Evolutionary conservation across 2,797 vertebrate species (phyloP).

Genomic region (Darevskia mixta): DNA sequence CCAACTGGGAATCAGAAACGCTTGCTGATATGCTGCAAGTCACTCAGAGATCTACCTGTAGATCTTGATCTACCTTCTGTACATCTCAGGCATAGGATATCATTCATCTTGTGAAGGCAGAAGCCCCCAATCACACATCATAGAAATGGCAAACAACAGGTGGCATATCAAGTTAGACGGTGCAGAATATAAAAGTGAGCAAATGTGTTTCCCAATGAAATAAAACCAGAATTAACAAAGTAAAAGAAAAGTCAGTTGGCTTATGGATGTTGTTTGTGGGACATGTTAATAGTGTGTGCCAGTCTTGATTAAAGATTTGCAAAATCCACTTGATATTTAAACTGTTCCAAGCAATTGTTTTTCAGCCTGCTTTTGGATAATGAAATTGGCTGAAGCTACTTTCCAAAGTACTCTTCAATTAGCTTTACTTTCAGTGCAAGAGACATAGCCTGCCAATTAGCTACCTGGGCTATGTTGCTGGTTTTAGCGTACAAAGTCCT

Average conservation of each 20-base stretch:
- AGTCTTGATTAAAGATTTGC: slow-evolving; percentile 12
- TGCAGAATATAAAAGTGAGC: not conserved
- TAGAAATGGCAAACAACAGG: not conserved
- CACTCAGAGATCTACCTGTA: not conserved
- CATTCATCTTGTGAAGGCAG: not conserved
- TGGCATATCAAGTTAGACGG: not conserved
- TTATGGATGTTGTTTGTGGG: not conserved
- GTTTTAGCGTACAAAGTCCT: no score
- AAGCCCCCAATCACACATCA: not conserved
- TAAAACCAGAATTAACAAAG: slow-evolving; percentile 8
- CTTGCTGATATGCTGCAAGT: no score
- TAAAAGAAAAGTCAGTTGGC: not conserved
- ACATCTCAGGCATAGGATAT: not conserved
- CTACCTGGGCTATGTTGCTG: no score
- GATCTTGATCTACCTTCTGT: not conserved
- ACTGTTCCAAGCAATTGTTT: slow-evolving; percentile 9
- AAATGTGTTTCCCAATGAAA: slow-evolving; percentile 7
- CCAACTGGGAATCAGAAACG: no score
- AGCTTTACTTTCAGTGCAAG: not conserved
- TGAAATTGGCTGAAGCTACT: not conserved
- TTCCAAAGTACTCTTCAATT: not conserved
- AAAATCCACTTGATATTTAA: slow-evolving; percentile 1
- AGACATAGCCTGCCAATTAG: not conserved
- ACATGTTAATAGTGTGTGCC: not conserved
- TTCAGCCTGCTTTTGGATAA: not conserved